A percentile compares a stretch with the other conserved stretches of the same genome.
Evolutionary conservation across 2,113 vertebrate genomes (phyloP).

Genomic region (Microcebus murinus): DNA sequence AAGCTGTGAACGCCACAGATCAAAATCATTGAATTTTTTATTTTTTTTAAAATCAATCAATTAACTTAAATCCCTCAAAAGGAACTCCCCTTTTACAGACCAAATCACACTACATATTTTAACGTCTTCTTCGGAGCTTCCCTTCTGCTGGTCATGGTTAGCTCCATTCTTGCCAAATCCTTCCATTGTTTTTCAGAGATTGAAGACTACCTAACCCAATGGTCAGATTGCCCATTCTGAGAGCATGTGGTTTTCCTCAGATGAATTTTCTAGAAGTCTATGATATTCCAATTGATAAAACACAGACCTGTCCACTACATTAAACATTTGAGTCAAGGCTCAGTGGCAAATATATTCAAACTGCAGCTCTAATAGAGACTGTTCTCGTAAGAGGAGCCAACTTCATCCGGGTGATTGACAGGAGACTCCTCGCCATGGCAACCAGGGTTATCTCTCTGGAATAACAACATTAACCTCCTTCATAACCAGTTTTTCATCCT

Average conservation of each 20-base stretch:
- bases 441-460: slow-evolving; percentile 82
- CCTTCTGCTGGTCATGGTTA: background rate
- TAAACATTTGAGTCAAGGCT: slow-evolving; percentile 74
- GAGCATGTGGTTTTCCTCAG: background rate
- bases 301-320: slow-evolving; percentile 65
- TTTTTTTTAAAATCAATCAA: slow-evolving; percentile 44
- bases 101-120: background rate
- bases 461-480: slow-evolving; percentile 83
- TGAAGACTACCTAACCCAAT: background rate
- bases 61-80: slow-evolving; percentile 62
- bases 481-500: slow-evolving; percentile 82
- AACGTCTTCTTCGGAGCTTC: background rate
- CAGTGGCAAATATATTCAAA: slow-evolving; percentile 73
- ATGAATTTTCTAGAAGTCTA: background rate
- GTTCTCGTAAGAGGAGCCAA: slow-evolving; percentile 69
- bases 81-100: background rate
- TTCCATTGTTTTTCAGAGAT: slow-evolving; percentile 31
- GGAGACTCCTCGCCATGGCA: slow-evolving; percentile 85
- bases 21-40: slow-evolving; percentile 68
- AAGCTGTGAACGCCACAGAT: slow-evolving; percentile 77
- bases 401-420: slow-evolving; percentile 82
- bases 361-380: slow-evolving; percentile 44
- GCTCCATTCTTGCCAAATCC: background rate
- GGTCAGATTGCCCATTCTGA: background rate
- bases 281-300: slow-evolving; percentile 45